phyloP scores from a whole-genome alignment of 2,113 vertebrate species.

The Microtus ochrogaster region DNA sequence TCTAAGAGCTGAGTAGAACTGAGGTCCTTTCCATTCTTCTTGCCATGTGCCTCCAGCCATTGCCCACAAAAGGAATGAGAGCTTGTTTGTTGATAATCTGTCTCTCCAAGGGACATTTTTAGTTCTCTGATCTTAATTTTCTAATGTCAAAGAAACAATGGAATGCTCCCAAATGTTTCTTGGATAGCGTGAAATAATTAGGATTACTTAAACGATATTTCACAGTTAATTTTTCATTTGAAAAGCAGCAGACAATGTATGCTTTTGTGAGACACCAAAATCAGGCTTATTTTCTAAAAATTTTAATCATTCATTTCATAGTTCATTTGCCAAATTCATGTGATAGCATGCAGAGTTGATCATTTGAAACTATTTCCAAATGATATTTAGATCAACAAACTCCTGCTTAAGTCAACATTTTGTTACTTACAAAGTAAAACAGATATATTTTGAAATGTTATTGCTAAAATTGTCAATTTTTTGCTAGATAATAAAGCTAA shows the following conservation, averaged over 20 bases:
- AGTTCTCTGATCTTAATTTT: constrained; percentile 85
- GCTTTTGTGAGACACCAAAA: constrained; percentile 56
- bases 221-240: constrained; percentile 74
- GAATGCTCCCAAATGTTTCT: constrained; percentile 87
- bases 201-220: constrained; percentile 87
- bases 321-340: background rate
- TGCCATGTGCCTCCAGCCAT: constrained; percentile 67
- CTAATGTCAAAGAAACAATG: constrained; percentile 85
- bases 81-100: constrained; percentile 68
- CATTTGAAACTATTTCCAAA: background rate
- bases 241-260: background rate
- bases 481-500: constrained; percentile 34
- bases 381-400: background rate
- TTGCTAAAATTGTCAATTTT: background rate
- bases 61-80: constrained; percentile 82
- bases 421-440: background rate
- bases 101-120: constrained; percentile 84
- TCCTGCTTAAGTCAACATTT: background rate
- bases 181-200: constrained; percentile 78
- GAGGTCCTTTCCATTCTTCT: constrained; percentile 59
- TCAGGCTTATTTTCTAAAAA: constrained; percentile 60
- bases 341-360: background rate
- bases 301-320: constrained; percentile 63
- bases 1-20: constrained; percentile 75
- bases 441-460: background rate